A percentile compares a stretch with the other conserved stretches of the same genome.
phyloP scores from a whole-genome alignment of 1,140 invertebrate species.

The Marisa cornuarietis region DNA sequence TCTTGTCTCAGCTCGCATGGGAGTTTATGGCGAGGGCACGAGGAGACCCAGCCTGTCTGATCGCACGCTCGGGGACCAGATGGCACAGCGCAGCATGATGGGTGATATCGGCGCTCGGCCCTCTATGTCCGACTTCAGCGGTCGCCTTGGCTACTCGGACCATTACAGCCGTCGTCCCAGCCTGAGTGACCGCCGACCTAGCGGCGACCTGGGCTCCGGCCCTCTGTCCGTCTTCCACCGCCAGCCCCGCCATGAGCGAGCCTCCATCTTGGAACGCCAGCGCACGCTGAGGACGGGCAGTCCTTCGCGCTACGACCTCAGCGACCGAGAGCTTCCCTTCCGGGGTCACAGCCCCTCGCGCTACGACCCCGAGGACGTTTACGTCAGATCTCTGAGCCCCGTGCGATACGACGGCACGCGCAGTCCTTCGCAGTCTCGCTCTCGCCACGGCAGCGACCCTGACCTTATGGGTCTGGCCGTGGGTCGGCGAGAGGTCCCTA shows the following conservation, averaged over 20 bases:
- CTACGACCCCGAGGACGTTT: constrained; percentile 45
- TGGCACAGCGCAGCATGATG: constrained; percentile 27
- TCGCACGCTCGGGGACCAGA: constrained; percentile 13
- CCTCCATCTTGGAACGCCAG: constrained; percentile 23
- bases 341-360: constrained; percentile 47
- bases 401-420: constrained; percentile 47
- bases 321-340: constrained; percentile 23
- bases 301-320: constrained; percentile 37
- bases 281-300: constrained; percentile 45
- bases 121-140: constrained; percentile 27
- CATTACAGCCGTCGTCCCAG: constrained; percentile 25
- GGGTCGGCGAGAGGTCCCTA: constrained; percentile 44
- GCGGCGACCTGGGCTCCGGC: constrained; percentile 4
- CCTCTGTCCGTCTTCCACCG: constrained; percentile 23
- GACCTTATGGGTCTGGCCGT: constrained; percentile 52
- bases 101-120: constrained; percentile 36
- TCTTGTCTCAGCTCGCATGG: not conserved
- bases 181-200: constrained; percentile 21
- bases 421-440: constrained; percentile 47
- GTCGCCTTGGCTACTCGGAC: constrained; percentile 25
- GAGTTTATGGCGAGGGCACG: constrained; percentile 3
- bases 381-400: constrained; percentile 39
- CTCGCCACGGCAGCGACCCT: constrained; percentile 54
- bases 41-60: constrained; percentile 36
- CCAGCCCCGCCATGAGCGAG: constrained; percentile 24